Conservation (phyloP, 2,797 vertebrate species). For the Sebastes vulpes region DNA sequence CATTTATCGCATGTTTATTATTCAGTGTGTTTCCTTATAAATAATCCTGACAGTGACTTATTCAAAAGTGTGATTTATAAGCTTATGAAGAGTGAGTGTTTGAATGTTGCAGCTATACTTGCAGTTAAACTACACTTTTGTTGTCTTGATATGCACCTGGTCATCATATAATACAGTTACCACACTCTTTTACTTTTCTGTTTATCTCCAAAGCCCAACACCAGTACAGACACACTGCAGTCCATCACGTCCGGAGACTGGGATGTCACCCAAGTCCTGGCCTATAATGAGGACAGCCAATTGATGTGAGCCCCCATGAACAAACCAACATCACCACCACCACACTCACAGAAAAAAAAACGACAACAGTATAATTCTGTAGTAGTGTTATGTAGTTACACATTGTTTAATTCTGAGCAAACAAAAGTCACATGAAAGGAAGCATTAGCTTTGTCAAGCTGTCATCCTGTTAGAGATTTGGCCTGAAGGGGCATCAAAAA, state of each 20-base stretch:
- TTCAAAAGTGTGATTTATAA: too few species aligned
- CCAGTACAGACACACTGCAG: constrained; percentile 92
- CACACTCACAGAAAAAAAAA: neutral
- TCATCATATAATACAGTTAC: neutral
- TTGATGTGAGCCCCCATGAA: constrained; percentile 89
- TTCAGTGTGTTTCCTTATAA: neutral
- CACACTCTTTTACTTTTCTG: neutral
- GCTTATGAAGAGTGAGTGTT: neutral
- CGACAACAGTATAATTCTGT: neutral
- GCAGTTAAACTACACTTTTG: neutral
- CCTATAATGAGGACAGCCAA: constrained; percentile 92
- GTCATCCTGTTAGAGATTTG: neutral
- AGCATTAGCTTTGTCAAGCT: neutral
- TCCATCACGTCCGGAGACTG: constrained; percentile 97
- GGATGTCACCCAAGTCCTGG: constrained; percentile 95
- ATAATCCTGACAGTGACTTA: neutral
- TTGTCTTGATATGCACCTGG: neutral
- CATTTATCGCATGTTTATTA: neutral
- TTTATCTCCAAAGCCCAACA: constrained; percentile 88
- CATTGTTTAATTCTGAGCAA: neutral
- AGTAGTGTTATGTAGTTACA: neutral
- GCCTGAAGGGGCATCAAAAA: neutral
- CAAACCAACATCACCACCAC: neutral
- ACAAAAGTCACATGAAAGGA: neutral
- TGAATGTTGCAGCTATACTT: too few species aligned